Evolutionary conservation across 2,797 vertebrate genomes (phyloP).

Genomic region (Tokudaia tokunoshimensis): DNA sequence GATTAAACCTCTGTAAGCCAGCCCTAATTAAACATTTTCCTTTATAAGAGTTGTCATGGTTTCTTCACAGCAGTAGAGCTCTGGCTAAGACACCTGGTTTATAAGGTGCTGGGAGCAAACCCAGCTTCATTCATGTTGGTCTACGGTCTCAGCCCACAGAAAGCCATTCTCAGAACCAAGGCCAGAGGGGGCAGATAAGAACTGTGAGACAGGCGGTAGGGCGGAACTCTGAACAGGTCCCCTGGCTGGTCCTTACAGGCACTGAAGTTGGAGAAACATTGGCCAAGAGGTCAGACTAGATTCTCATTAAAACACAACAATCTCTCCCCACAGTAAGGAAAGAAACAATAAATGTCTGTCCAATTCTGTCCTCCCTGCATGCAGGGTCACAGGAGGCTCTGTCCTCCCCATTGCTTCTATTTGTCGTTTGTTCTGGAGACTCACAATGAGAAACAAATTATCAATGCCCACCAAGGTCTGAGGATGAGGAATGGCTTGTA

Average conservation of each 20-base stretch:
- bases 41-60: background rate
- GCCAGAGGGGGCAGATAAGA: background rate
- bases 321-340: background rate
- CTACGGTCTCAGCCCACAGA: background rate
- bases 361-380: background rate
- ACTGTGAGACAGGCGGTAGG: too few species aligned
- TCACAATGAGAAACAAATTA: constrained; percentile 8
- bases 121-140: background rate
- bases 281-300: background rate
- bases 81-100: background rate
- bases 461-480: background rate
- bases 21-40: background rate
- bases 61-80: background rate
- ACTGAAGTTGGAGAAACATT: background rate
- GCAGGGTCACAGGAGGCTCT: background rate
- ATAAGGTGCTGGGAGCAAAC: background rate
- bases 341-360: background rate
- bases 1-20: background rate
- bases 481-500: background rate
- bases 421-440: background rate
- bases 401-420: background rate
- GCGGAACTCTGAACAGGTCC: background rate
- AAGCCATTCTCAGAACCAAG: background rate
- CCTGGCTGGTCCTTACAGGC: background rate
- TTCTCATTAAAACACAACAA: constrained; percentile 53